Evolutionary conservation across 2,113 vertebrate genomes (phyloP).

Genomic region (Ursus arctos): DNA sequence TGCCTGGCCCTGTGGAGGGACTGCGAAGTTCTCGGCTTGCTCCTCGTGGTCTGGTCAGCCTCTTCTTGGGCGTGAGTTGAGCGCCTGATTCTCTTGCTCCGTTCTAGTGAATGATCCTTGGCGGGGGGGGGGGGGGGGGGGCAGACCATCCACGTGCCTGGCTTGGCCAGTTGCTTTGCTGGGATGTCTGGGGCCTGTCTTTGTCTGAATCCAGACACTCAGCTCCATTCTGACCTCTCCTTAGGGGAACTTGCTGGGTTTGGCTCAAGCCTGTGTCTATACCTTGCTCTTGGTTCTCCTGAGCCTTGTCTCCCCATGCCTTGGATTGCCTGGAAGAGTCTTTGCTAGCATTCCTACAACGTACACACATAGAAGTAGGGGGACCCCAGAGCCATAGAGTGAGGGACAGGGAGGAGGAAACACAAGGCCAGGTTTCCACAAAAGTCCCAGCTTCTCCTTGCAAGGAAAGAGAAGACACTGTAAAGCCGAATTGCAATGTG

Average conservation of each 20-base stretch:
- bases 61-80: not conserved
- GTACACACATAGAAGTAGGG: not conserved
- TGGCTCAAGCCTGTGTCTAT: not conserved
- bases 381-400: not conserved
- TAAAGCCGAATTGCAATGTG: not conserved
- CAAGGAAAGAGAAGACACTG: not conserved
- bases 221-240: not conserved
- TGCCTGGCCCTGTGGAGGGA: not conserved
- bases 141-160: not conserved
- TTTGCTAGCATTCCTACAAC: not conserved
- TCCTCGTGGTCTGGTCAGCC: not conserved
- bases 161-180: not conserved
- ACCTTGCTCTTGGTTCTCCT: not conserved
- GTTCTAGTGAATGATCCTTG: not conserved
- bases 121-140: not conserved
- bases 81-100: not conserved
- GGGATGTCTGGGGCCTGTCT: not conserved
- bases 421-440: not conserved
- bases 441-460: not conserved
- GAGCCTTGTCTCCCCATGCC: not conserved
- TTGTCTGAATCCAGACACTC: not conserved
- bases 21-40: not conserved
- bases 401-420: not conserved
- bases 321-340: not conserved
- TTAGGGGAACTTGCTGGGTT: not conserved